Evolutionary conservation across 2,888 invertebrate species (phyloP), one percentile per base, ranked within the genome.

Genomic region (Tholera decimalis): DNA sequence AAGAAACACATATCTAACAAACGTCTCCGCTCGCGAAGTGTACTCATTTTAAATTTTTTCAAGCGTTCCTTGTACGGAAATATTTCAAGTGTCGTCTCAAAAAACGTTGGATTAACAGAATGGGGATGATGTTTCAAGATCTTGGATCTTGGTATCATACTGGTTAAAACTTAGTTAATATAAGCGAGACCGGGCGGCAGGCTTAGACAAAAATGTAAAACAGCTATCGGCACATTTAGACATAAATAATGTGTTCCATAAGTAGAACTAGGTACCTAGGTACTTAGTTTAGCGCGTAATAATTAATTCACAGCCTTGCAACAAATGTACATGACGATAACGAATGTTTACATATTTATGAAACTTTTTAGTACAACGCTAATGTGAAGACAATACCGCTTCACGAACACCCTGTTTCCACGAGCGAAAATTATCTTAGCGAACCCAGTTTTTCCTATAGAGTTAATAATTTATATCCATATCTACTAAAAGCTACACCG

Each of bases 291-390:
- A 44, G 24, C 41, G 20, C 20, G 24, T 57, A 57, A 60, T 77
- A 50, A 53, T 65, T 54, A 64, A 72, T 72, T 60, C 53, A 57
- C 49, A 60, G 44, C 59, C 73, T 73, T 60, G 59, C 56, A 37
- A 46, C 59, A 57, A 53, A 73, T 73, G 57, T 57, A 76, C 53
- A 72, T 39, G 79, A 54, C 74, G 56, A 71, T 62, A 63, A 54
- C 35, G 43, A 60, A 35, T 41, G 28, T 64, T 65, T 57, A 53
- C 26, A 49, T 72, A 58, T 77, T 63, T 30, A 77, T 63, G 26
- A 54, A 73, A 59, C 24, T 58, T 49, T 15, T 49, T 15, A 35
- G 46, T 37, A 24, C 24, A 28, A 71, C n/a, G n/a, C 37, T 20
- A 15, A 44, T 28, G 18, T 22, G 15, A 28, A 46, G n/a, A 51